Percentiles rank a stretch among this genome's conserved stretches.
phyloP scores from a whole-genome alignment of 1,140 invertebrate species.

The Drosophila malerkotliana region DNA sequence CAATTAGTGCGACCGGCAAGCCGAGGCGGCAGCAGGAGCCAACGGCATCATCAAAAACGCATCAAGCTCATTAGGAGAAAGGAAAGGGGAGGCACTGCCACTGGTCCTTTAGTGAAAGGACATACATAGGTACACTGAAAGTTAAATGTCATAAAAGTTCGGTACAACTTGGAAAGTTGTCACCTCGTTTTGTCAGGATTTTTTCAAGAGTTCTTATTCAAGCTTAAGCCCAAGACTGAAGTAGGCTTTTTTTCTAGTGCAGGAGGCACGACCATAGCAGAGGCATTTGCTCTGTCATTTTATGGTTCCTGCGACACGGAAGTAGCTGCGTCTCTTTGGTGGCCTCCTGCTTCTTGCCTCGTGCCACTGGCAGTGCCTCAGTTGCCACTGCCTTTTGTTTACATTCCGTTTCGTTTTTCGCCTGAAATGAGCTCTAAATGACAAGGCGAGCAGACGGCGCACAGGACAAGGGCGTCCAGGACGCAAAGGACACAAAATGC shows the following conservation, averaged over 20 bases:
- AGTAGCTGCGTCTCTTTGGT: constrained; percentile 46
- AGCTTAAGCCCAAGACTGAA: too few relatives aligned
- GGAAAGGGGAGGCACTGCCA: constrained; percentile 12
- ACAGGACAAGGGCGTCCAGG: not conserved
- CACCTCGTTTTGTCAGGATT: not conserved
- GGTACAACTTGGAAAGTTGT: too few relatives aligned
- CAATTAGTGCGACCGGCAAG: constrained; percentile 53
- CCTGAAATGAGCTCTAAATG: constrained; percentile 65
- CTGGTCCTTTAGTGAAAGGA: not conserved
- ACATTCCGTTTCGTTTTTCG: constrained; percentile 72
- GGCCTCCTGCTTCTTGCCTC: not conserved
- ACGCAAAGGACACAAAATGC: constrained; percentile 50
- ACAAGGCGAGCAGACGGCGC: constrained; percentile 46
- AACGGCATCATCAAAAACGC: constrained; percentile 79
- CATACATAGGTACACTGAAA: not conserved
- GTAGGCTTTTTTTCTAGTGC: constrained; percentile 10
- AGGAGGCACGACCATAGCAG: constrained; percentile 20
- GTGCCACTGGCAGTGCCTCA: constrained; percentile 6
- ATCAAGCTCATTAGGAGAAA: constrained; percentile 70
- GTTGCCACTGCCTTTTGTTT: constrained; percentile 61
- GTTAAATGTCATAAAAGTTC: not conserved
- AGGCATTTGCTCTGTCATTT: constrained; percentile 76
- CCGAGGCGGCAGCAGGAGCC: constrained; percentile 25
- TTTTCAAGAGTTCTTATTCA: not conserved
- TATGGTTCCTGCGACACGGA: constrained; percentile 60